Base-by-base conservation (phyloP, 2,113 vertebrate genomes). In the Phylloscopus whistleri region DNA sequence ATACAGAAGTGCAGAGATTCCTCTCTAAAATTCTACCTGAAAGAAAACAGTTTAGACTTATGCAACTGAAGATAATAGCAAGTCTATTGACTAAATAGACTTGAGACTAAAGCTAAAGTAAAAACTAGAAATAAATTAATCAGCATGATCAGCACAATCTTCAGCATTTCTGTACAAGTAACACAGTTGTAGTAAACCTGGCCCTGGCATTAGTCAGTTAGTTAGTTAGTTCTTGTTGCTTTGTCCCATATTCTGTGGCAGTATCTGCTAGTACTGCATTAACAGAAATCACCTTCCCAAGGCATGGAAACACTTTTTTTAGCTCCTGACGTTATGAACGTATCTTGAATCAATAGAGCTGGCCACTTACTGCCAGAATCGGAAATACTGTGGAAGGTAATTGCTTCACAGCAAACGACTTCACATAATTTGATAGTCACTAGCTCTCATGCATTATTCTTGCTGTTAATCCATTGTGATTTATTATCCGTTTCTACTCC, bases 221-320 rank as follows among this genome's bases (percentile, higher is more conserved):
- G 46, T 11, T 48, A 48, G 21, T 11, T 48, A 48, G 53, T 23
- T 95, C 74, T 55, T 73, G 27, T 46, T 90, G 63, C 55, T 84
- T 80, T 77, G 37, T 55, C 63, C 70, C 33, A 9, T 44, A 83
- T 74, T 83, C 59, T 1, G 2, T 7, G 2, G 63, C 35, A 59
- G 21, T 52, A 83, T 74, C 72, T 91, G 55, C 87, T 84, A 41
- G 93, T 95, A 87, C 86, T 46, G 49, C 63, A 95, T 95, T 93
- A 96, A 93, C 85, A 94, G 87, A 90, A 92, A 37, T 63, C 72
- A 84, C 79, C 63, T 93, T 90, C 87, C 75, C 46, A 74, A 88
- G 69, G 87, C 62, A 75, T n/a, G 49, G 77, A 89, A 94, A 72
- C 26, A 37, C 53, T 73, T 91, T 70, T 86, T 92, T 91, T 70